Conservation (phyloP, 2,888 invertebrate species). For the Argyra leucocephala region DNA sequence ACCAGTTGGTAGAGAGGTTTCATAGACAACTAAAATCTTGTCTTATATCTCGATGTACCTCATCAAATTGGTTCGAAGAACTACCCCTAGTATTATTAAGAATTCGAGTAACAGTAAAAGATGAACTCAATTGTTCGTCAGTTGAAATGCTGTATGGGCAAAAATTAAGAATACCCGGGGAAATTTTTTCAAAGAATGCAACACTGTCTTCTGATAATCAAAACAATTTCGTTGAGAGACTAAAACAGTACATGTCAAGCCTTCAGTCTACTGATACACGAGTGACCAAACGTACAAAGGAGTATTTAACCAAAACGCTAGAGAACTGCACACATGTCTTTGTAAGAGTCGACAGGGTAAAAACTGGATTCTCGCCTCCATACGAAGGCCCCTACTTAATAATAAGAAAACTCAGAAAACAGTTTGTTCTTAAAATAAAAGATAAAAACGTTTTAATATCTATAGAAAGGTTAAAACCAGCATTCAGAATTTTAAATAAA, state of each 20-base stretch:
- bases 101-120: slow-evolving; percentile 16
- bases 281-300: not conserved
- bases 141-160: too few species aligned
- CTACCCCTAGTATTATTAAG: slow-evolving; percentile 18
- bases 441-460: not conserved
- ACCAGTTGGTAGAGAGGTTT: slow-evolving; percentile 16
- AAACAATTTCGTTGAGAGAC: not conserved
- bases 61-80: slow-evolving; percentile 16
- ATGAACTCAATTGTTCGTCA: slow-evolving; percentile 15
- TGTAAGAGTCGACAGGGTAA: not conserved
- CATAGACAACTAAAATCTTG: slow-evolving; percentile 17
- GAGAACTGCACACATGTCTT: not conserved
- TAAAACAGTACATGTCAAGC: too few species aligned
- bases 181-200: too few species aligned
- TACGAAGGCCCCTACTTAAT: too few species aligned
- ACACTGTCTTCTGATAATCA: not conserved
- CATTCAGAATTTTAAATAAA: not conserved
- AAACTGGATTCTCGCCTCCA: not conserved
- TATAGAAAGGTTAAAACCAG: not conserved
- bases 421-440: not conserved
- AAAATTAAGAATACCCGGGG: too few species aligned
- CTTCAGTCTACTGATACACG: too few species aligned
- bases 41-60: slow-evolving; percentile 10
- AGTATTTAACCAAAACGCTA: not conserved
- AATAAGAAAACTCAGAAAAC: too few species aligned